These are phyloP conservation scores for Chionomys nivalis DNA, from an alignment of 2,113 vertebrate species.

Conservation along the genomic window DNA sequence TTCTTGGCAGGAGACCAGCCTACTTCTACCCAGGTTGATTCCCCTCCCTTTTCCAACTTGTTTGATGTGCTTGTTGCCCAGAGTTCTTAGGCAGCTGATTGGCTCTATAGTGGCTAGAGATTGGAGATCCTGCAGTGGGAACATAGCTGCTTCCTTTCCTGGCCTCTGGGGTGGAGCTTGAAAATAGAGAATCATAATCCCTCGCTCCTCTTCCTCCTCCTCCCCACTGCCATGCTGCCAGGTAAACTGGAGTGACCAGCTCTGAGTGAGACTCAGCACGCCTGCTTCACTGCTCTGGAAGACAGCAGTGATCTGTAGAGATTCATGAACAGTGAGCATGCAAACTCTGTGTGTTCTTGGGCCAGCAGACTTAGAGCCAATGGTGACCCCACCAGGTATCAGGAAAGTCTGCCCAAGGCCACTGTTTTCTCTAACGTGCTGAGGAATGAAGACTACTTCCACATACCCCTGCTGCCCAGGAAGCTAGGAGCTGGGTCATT, in stretches of 20 bases:
- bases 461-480: not conserved
- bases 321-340: constrained; percentile 72
- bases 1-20: constrained; percentile 65
- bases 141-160: constrained; percentile 9
- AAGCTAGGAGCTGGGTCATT: constrained; percentile 7
- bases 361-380: not conserved
- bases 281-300: constrained; percentile 35
- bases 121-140: not conserved
- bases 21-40: not conserved
- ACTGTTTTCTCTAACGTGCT: not conserved
- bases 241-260: constrained; percentile 73
- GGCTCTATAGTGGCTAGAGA: constrained; percentile 34
- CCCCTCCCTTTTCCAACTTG: not conserved
- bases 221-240: not conserved
- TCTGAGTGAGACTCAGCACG: constrained; percentile 37
- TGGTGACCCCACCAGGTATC: not conserved
- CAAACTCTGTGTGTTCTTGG: not conserved
- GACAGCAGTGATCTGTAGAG: constrained; percentile 68
- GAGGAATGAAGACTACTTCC: not conserved
- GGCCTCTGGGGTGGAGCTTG: constrained; percentile 45
- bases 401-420: not conserved
- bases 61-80: not conserved
- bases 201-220: not conserved
- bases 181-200: constrained; percentile 70
- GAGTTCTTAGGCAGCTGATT: constrained; percentile 36